phyloP scores from a whole-genome alignment of 1,140 invertebrate genomes.

The Campodea augens region DNA sequence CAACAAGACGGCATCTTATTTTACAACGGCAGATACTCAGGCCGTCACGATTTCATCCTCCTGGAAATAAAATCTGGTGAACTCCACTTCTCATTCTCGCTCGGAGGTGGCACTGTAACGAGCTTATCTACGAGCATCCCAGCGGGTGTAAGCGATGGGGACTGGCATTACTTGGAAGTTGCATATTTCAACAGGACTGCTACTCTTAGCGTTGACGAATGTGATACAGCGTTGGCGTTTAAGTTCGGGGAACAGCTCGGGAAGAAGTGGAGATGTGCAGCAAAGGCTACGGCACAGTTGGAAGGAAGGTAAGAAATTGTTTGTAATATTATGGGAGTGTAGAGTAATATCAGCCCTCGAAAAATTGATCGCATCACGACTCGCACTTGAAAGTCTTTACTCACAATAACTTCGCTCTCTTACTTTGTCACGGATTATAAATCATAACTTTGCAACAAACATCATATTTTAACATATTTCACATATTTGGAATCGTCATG shows the following conservation, averaged over 20 bases:
- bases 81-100: constrained; percentile 72
- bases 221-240: constrained; percentile 66
- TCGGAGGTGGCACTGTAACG: constrained; percentile 52
- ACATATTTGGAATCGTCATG: too few species aligned
- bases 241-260: constrained; percentile 53
- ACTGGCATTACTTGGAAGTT: constrained; percentile 82
- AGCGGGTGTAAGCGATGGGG: constrained; percentile 62
- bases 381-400: too few species aligned
- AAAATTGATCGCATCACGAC: too few species aligned
- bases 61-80: constrained; percentile 57
- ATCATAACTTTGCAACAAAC: too few species aligned
- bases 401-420: too few species aligned
- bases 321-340: too few species aligned
- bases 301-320: too few species aligned
- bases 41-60: constrained; percentile 84
- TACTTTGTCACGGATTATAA: too few species aligned
- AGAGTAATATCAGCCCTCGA: too few species aligned
- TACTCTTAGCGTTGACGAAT: constrained; percentile 71
- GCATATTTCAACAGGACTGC: constrained; percentile 73
- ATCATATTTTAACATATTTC: too few species aligned
- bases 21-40: constrained; percentile 92
- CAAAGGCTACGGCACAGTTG: constrained; percentile 44
- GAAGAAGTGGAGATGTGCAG: constrained; percentile 64
- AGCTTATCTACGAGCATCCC: constrained; percentile 43
- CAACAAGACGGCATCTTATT: constrained; percentile 61